phyloP scores from a whole-genome alignment of 2,888 invertebrate species.

The Sinelater perroti region DNA sequence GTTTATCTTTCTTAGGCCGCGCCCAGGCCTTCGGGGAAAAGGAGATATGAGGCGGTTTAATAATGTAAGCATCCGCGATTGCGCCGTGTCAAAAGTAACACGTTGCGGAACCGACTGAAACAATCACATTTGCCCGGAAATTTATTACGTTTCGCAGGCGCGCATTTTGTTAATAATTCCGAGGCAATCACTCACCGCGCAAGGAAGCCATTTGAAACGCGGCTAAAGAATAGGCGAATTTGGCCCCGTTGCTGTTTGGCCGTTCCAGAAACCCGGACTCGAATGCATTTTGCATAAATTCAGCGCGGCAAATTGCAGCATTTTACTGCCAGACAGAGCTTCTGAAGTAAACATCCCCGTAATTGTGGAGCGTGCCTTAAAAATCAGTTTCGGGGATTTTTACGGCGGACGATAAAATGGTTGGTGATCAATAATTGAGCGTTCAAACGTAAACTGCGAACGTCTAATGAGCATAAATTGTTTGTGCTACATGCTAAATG shows the following conservation, averaged over 20 bases:
- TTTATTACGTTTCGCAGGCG: conserved; percentile 33
- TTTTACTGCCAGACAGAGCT: not conserved
- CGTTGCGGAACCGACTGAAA: conserved; percentile 31
- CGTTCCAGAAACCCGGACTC: conserved; percentile 9
- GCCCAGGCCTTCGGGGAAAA: conserved; percentile 9
- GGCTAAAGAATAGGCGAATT: conserved; percentile 31
- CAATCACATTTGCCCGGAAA: conserved; percentile 35
- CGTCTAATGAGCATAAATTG: no score
- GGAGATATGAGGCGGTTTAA: conserved; percentile 28
- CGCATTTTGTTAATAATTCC: conserved; percentile 35
- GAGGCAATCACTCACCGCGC: conserved; percentile 33
- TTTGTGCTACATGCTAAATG: no score
- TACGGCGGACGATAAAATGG: no score
- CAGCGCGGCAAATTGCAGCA: conserved; percentile 2
- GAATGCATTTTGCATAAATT: conserved; percentile 21
- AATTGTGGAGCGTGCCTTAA: no score
- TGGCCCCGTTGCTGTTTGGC: conserved; percentile 20
- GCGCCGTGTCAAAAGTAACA: conserved; percentile 35
- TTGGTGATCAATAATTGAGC: no score
- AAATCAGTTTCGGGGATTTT: no score
- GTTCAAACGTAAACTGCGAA: no score
- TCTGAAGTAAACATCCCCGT: no score
- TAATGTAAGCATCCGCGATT: conserved; percentile 35
- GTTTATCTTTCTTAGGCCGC: conserved; percentile 25
- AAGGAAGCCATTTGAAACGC: conserved; percentile 27